phyloP scores from a whole-genome alignment of 2,113 vertebrate genomes.

The Alexandromys fortis region DNA sequence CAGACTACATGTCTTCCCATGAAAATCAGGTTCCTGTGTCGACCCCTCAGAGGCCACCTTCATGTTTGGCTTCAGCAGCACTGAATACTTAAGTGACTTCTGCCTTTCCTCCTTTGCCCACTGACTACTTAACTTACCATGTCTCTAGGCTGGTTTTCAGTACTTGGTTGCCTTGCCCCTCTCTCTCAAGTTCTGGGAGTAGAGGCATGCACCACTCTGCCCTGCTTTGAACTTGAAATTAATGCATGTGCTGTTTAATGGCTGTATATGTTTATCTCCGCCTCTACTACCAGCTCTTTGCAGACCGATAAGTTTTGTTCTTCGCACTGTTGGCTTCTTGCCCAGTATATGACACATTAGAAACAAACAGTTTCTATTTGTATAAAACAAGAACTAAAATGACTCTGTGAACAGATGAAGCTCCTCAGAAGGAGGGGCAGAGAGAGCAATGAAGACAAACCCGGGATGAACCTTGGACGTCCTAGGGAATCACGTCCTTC shows the following conservation, averaged over 20 bases:
- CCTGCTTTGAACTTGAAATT: background rate
- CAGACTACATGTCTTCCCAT: background rate
- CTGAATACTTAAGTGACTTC: background rate
- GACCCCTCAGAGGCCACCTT: accelerated
- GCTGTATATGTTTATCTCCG: background rate
- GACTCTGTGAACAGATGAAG: slow-evolving; percentile 21
- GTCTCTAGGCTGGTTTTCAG: background rate
- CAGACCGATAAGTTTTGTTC: background rate
- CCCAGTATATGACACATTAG: slow-evolving; percentile 22
- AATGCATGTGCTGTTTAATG: background rate
- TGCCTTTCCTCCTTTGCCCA: background rate
- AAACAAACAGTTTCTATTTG: slow-evolving; percentile 37
- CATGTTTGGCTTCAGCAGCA: background rate
- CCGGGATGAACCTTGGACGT: slow-evolving; percentile 16
- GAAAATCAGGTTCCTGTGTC: background rate
- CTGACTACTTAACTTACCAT: background rate
- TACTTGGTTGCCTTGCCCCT: background rate
- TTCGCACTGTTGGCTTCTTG: slow-evolving; percentile 39
- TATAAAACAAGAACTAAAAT: slow-evolving; percentile 51
- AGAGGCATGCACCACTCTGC: background rate
- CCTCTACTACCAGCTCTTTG: background rate
- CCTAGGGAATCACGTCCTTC: background rate
- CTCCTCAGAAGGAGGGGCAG: background rate
- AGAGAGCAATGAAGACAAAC: background rate
- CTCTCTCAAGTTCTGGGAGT: background rate